These are phyloP conservation scores for Pteria penguin DNA, from an alignment of 2,888 invertebrate species.

Conservation along the genomic window DNA sequence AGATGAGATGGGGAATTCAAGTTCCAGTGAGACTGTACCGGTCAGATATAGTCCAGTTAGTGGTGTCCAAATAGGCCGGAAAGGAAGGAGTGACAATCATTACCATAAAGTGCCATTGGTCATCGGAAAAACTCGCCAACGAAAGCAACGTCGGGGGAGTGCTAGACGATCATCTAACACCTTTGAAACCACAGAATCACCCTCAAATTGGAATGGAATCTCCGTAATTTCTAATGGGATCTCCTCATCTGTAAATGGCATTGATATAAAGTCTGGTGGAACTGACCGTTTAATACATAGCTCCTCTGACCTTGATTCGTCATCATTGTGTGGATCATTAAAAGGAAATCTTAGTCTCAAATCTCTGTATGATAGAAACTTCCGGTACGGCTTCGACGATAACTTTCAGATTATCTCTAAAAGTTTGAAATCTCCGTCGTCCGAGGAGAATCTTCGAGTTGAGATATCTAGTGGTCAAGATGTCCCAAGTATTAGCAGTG, in stretches of 20 bases:
- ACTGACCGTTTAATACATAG: slow-evolving; percentile 14
- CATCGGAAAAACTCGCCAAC: not conserved
- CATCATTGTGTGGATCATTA: slow-evolving; percentile 51
- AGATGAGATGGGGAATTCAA: slow-evolving; percentile 37
- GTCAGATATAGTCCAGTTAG: slow-evolving; percentile 25
- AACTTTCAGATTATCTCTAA: not conserved
- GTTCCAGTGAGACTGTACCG: slow-evolving; percentile 24
- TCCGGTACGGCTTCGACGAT: slow-evolving; percentile 25
- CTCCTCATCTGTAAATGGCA: too few species aligned
- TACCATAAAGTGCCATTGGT: not conserved
- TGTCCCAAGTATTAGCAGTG: slow-evolving; percentile 53
- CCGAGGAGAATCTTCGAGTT: slow-evolving; percentile 10
- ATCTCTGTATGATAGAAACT: slow-evolving; percentile 63
- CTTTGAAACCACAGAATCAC: not conserved
- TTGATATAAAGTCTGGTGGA: not conserved
- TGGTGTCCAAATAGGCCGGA: slow-evolving; percentile 34
- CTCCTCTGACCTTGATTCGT: slow-evolving; percentile 25
- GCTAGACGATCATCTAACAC: not conserved
- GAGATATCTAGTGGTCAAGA: slow-evolving; percentile 27
- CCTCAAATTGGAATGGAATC: not conserved
- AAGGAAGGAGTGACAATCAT: not conserved
- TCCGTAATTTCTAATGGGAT: not conserved
- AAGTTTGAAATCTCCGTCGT: not conserved
- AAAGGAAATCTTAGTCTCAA: slow-evolving; percentile 71
- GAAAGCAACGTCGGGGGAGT: not conserved